Evolutionary conservation across 2,797 vertebrate genomes (phyloP).

Genomic region (Cossypha niveicapilla): DNA sequence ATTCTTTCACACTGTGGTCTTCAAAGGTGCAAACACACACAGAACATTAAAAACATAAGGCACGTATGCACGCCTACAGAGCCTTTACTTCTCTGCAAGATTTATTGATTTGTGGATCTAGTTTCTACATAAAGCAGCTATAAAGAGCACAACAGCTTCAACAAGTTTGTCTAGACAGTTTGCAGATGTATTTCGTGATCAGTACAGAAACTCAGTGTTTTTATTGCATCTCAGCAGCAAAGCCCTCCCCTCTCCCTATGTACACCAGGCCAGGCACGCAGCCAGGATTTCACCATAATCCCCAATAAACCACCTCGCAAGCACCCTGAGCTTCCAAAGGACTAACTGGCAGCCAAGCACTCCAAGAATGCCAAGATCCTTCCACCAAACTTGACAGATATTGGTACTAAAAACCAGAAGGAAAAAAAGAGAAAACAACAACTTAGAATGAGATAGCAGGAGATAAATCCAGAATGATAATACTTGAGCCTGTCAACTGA

Average conservation of each 20-base stretch:
- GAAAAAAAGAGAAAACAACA: neutral
- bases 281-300: neutral
- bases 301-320: neutral
- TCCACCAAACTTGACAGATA: neutral
- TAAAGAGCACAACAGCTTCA: neutral
- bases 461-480: neutral
- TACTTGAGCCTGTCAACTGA: neutral
- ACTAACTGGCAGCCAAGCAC: neutral
- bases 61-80: accelerated
- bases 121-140: neutral
- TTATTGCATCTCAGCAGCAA: neutral
- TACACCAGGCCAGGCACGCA: neutral
- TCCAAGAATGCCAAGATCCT: neutral
- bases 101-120: neutral
- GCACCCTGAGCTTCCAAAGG: neutral
- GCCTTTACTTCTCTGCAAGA: neutral
- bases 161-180: neutral
- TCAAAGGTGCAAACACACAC: neutral
- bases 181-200: neutral
- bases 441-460: neutral
- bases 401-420: neutral
- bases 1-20: neutral
- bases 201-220: neutral
- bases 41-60: neutral
- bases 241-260: neutral